Base-by-base conservation (phyloP, 2,113 vertebrate species). In the Rafetus swinhoei region DNA sequence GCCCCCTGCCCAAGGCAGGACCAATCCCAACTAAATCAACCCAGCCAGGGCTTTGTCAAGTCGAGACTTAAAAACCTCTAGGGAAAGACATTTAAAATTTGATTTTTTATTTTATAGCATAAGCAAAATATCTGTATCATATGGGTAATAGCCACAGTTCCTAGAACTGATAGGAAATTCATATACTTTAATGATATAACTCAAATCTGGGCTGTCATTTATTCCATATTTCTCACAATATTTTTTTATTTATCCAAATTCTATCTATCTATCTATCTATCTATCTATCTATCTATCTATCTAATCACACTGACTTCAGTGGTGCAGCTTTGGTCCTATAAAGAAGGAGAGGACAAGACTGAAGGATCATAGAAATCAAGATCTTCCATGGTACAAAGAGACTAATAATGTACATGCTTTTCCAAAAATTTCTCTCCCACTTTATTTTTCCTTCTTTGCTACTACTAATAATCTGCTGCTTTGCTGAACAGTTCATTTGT, bases 101-200 rank as follows among this genome's bases (percentile, higher is more conserved):
- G 89, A 76, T 90, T 96, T 54, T 96, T 94, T 90, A 88, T 94
- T 97, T 95, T 93, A 96, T 91, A 35, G 21, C 50, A 35, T 57
- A 1, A 55, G 83, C 94, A 89, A 96, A 96, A 82, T 85, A 92
- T 90, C 91, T 95, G 39, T 2, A 7, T 72, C n/a, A 35, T 18
- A n/a, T 87, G 92, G 82, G 84, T 96, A 94, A 85, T 87, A 84
- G 85, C 86, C 84, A 91, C 35, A 69, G 50, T 84, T 95, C 92
- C 85, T 90, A 84, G 90, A 96, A 90, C 76, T 90, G 95, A 55
- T 85, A 89, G 57, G 87, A 91, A 96, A 96, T 90, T 93, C 10
- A 84, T 96, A 88, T 92, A 94, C 94, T 95, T 96, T 96, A 93
- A 96, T 90, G 81, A 93, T 86, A 69, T 94, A 96, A 82, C 74